Evolutionary conservation across 64 coral and sea anemone species (phyloP), one percentile per base, ranked within the genome.

Genomic region (Orbicella faveolata): DNA sequence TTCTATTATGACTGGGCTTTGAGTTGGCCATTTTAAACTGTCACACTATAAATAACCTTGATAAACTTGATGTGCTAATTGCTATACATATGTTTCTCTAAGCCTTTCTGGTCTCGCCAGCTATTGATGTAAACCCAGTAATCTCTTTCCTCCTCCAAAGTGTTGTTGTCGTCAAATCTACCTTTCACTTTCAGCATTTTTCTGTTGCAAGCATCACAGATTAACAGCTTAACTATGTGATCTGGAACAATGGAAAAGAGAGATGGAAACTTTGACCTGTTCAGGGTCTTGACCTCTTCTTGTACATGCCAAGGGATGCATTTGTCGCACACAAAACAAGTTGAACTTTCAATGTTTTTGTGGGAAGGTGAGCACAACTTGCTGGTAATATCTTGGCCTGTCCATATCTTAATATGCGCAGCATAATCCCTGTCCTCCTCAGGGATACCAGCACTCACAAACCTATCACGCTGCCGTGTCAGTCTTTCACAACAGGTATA

Each of bases 331-430:
- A 97, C 84, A 88, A 97, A 90, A 67, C 95, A 97, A 9, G 75
- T 77, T 66, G 65, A 85, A 70, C 64, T 52, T 52, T 69, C n/a
- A 69, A 20, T 57, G 34, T 65, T 77, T 9, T 76, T 81, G 6
- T 77, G 25, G 67, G 73, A n/a, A 55, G 88, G 69, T 14, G 75
- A 61, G 52, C 34, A 54, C 20, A 72, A n/a, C 75, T 77, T 79
- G 7, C 69, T 21, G 61, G 70, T 39, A 21, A 88, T 61, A 41
- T 97, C 89, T 35, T 67, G 26, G 2, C 79, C 92, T 20, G 88
- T 97, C 88, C 91, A 97, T 74, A 96, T 83, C 86, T 96, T 96
- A 25, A 93, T 93, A 54, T 91, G 83, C 8, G 90, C 91, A 89
- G 74, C 76, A 63, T 96, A 96, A 36, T 96, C 87, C 30, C 94